phyloP scores from a whole-genome alignment of 2,797 vertebrate genomes.

The Taeniopygia guttata region DNA sequence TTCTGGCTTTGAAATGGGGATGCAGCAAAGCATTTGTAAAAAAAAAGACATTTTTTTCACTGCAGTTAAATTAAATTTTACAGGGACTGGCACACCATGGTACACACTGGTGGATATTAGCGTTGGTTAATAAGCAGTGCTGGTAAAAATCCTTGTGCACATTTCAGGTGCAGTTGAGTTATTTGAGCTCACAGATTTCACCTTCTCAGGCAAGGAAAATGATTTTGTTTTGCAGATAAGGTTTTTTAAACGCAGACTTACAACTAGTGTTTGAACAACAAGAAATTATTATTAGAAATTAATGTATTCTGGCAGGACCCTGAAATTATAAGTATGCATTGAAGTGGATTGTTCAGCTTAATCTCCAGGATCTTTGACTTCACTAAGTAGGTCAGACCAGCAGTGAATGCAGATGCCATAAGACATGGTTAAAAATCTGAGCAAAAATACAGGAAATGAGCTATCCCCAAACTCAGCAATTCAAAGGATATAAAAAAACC shows the following conservation, averaged over 20 bases:
- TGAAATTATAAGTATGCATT: neutral
- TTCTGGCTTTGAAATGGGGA: neutral
- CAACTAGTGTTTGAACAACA: neutral
- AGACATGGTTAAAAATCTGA: neutral
- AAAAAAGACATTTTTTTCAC: neutral
- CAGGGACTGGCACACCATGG: rapidly evolving
- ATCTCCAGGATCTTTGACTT: neutral
- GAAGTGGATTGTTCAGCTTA: neutral
- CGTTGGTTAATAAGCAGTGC: rapidly evolving
- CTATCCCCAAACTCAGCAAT: neutral
- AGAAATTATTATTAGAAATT: neutral
- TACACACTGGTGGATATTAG: neutral
- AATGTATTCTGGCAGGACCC: neutral
- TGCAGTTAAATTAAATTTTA: neutral
- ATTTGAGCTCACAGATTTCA: neutral
- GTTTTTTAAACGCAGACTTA: neutral
- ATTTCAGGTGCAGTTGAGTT: neutral
- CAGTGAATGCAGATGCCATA: neutral
- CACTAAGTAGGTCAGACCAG: conserved; percentile 31
- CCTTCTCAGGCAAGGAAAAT: neutral
- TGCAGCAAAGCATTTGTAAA: neutral
- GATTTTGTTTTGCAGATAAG: neutral
- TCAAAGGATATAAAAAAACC: neutral
- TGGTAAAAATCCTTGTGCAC: neutral
- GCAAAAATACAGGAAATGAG: neutral